A percentile compares a stretch with the other conserved stretches of the same genome.
These are phyloP conservation scores for Noctua fimbriata DNA, from an alignment of 2,888 invertebrate species.

Conservation along the genomic window DNA sequence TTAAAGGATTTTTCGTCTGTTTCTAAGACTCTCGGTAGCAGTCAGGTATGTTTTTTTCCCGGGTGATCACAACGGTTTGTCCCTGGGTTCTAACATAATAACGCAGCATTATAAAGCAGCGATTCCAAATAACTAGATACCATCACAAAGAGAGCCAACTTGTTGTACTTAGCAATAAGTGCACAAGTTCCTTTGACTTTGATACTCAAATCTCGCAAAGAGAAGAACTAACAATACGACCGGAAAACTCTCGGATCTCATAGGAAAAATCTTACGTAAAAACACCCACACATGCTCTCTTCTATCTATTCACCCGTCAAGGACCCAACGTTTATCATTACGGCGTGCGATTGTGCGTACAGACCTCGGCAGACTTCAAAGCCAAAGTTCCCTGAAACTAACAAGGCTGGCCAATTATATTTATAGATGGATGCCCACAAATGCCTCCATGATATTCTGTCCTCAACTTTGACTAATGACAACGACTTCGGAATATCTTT, in stretches of 20 bases:
- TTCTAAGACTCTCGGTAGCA: neutral
- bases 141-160: conserved; percentile 23
- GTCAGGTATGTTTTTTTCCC: neutral
- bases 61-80: neutral
- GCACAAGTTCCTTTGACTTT: conserved; percentile 29
- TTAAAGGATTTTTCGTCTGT: neutral
- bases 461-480: conserved; percentile 70
- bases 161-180: conserved; percentile 41
- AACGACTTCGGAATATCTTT: conserved; percentile 63
- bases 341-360: conserved; percentile 63
- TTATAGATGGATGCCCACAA: conserved; percentile 83
- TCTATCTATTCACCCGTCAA: conserved; percentile 40
- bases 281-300: conserved; percentile 42
- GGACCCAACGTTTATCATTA: conserved; percentile 62
- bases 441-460: conserved; percentile 68
- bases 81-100: neutral
- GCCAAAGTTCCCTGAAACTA: conserved; percentile 79
- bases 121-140: neutral
- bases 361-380: conserved; percentile 76
- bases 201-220: conserved; percentile 37
- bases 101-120: neutral
- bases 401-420: conserved; percentile 85
- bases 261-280: conserved; percentile 44
- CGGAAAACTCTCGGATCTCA: conserved; percentile 36
- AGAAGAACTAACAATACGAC: conserved; percentile 41